Conservation (phyloP, 2,797 vertebrate species). For the Helicolenus hilgendorfi region DNA sequence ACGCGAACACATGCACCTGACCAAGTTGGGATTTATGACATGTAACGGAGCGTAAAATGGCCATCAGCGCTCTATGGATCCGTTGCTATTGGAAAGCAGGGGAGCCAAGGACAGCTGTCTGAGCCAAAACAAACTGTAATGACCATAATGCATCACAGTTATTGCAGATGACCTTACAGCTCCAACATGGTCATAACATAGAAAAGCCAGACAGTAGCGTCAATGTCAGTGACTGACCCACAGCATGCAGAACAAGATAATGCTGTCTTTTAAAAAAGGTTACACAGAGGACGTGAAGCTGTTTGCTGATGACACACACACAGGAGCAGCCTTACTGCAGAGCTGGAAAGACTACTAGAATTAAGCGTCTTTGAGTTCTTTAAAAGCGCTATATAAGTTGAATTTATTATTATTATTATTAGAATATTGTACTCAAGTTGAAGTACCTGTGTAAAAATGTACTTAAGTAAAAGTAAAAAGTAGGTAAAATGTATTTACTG, state of each 20-base stretch:
- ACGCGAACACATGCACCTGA: conserved; percentile 6
- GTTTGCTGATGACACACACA: conserved; percentile 1
- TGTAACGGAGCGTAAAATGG: conserved; percentile 51
- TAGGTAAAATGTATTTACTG: neutral
- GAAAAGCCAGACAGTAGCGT: conserved; percentile 1
- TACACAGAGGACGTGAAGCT: conserved; percentile 20
- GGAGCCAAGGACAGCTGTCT: conserved; percentile 62
- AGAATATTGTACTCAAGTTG: neutral
- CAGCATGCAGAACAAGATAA: conserved; percentile 35
- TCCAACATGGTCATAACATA: neutral
- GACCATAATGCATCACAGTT: conserved; percentile 69
- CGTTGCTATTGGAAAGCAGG: neutral
- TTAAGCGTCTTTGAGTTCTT: too few species aligned
- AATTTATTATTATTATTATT: too few species aligned
- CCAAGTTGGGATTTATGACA: conserved; percentile 64
- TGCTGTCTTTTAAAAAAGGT: conserved; percentile 36
- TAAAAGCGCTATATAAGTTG: too few species aligned
- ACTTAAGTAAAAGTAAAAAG: neutral
- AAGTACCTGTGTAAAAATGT: neutral
- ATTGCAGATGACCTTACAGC: conserved; percentile 35
- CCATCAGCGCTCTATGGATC: conserved; percentile 65
- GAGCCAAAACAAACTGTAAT: conserved; percentile 51
- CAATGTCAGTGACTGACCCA: conserved; percentile 24
- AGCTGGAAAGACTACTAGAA: neutral
- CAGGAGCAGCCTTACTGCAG: neutral